Conservation (phyloP, 2,888 invertebrate species). For the Caenorhabditis sulstoni region DNA sequence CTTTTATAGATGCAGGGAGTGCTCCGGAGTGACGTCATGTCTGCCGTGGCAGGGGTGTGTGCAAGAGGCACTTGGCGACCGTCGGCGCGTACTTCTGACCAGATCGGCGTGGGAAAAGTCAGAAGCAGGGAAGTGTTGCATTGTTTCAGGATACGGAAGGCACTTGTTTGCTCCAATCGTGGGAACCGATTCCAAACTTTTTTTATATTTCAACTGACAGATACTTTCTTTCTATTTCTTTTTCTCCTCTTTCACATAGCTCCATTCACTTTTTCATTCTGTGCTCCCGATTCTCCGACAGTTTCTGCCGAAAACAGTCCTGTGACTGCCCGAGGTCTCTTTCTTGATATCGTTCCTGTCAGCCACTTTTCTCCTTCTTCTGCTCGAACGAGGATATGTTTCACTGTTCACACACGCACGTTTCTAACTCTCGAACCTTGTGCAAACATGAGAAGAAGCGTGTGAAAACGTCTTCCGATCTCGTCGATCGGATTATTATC, state of each 20-base stretch:
- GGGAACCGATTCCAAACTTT: not conserved
- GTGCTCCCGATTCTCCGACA: too few species aligned
- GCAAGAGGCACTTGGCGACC: slow-evolving; percentile 36
- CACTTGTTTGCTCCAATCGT: slow-evolving; percentile 15
- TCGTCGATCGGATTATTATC: slow-evolving; percentile 48
- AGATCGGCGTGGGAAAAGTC: slow-evolving; percentile 42
- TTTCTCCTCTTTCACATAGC: too few species aligned
- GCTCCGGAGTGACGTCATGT: slow-evolving; percentile 47
- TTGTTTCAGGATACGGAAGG: slow-evolving; percentile 31
- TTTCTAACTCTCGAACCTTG: slow-evolving; percentile 18
- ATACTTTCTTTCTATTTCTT: too few species aligned
- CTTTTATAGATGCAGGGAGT: slow-evolving; percentile 52
- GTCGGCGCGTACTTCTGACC: slow-evolving; percentile 36
- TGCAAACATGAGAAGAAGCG: slow-evolving; percentile 21
- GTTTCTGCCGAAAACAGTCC: too few species aligned
- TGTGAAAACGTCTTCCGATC: slow-evolving; percentile 27
- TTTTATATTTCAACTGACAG: too few species aligned
- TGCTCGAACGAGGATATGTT: not conserved
- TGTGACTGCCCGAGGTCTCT: too few species aligned
- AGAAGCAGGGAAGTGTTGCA: slow-evolving; percentile 12
- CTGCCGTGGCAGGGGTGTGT: slow-evolving; percentile 58
- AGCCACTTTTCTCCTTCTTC: too few species aligned
- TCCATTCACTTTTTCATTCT: too few species aligned
- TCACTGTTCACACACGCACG: not conserved
- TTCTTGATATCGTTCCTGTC: too few species aligned